Evolutionary conservation across 2,888 invertebrate species (phyloP).

Genomic region (Caradrina kadenii): DNA sequence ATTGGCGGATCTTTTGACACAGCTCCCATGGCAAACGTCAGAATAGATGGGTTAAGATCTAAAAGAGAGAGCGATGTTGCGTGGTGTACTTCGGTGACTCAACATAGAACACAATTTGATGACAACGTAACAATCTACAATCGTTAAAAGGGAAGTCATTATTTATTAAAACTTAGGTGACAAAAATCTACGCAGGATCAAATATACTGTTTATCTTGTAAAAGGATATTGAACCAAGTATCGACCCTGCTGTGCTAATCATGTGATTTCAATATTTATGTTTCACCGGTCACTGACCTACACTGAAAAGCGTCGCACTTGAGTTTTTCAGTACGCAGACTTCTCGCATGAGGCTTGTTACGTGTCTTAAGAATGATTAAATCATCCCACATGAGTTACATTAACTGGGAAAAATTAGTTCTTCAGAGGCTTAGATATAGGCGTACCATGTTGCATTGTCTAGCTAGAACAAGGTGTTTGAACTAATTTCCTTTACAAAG

Average conservation of each 20-base stretch:
- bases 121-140: slow-evolving; percentile 3
- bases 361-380: slow-evolving; percentile 45
- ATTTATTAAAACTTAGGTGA: neutral
- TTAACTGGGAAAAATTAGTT: slow-evolving; percentile 33
- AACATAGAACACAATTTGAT: neutral
- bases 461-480: slow-evolving; percentile 19
- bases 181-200: neutral
- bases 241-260: slow-evolving; percentile 22
- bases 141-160: slow-evolving; percentile 25
- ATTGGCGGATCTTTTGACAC: neutral
- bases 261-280: slow-evolving; percentile 46
- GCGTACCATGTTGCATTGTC: slow-evolving; percentile 1
- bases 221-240: slow-evolving; percentile 33
- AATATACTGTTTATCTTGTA: slow-evolving; percentile 3
- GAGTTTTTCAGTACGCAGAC: slow-evolving; percentile 36
- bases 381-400: slow-evolving; percentile 53
- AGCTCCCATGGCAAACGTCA: neutral
- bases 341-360: slow-evolving; percentile 26
- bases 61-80: slow-evolving; percentile 17
- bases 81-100: slow-evolving; percentile 1
- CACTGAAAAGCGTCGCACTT: slow-evolving; percentile 52
- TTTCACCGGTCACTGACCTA: slow-evolving; percentile 39
- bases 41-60: neutral
- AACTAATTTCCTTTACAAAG: slow-evolving; percentile 28
- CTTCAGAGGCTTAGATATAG: slow-evolving; percentile 17